A percentile compares a stretch with the other conserved stretches of the same genome.
Evolutionary conservation across 2,888 invertebrate genomes (phyloP).

Genomic region (Dryadula phaetusa): DNA sequence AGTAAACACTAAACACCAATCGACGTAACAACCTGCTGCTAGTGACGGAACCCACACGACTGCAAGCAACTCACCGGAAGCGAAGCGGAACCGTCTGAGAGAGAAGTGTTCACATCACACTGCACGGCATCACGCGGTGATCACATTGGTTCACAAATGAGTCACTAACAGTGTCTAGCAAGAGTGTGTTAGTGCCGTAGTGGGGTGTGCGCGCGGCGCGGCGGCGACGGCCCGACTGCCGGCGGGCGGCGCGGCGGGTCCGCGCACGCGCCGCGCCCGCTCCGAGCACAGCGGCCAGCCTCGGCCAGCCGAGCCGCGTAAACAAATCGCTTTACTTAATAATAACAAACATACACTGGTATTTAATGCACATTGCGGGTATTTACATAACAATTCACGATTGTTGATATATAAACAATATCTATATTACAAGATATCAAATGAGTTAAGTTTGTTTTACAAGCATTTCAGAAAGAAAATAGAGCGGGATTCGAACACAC

Average conservation of each 20-base stretch:
- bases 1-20: neutral
- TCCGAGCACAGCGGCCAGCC: too few species aligned
- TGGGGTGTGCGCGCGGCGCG: neutral
- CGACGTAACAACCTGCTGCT: neutral
- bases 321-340: too few species aligned
- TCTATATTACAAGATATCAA: too few species aligned
- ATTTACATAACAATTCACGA: too few species aligned
- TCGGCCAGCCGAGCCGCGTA: too few species aligned
- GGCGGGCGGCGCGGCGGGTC: neutral
- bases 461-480: too few species aligned
- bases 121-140: neutral
- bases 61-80: conserved; percentile 17
- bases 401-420: too few species aligned
- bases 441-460: too few species aligned
- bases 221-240: conserved; percentile 6
- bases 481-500: too few species aligned
- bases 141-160: conserved; percentile 11
- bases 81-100: neutral
- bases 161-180: neutral
- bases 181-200: neutral
- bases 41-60: too few species aligned
- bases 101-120: neutral
- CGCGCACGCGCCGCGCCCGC: conserved; percentile 16
- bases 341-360: too few species aligned
- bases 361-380: too few species aligned